A percentile compares a stretch with the other conserved stretches of the same genome.
Conservation (phyloP, 2,113 vertebrate genomes). For the Gambusia affinis region DNA sequence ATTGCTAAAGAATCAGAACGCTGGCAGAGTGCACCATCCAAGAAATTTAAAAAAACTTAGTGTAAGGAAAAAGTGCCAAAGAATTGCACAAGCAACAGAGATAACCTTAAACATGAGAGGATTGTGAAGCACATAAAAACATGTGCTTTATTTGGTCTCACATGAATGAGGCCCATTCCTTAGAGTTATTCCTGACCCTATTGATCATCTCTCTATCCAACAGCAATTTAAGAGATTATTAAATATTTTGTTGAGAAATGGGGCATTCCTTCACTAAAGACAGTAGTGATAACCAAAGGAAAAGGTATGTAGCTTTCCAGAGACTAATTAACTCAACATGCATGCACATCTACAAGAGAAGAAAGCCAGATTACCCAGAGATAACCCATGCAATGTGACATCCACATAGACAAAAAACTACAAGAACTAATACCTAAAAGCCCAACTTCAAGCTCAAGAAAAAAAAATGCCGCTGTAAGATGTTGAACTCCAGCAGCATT, state of each 20-base stretch:
- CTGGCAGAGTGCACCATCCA: not conserved
- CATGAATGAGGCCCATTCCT: too few species aligned
- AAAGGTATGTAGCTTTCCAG: not conserved
- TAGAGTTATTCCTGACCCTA: too few species aligned
- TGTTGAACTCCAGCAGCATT: conserved; percentile 38
- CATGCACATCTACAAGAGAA: too few species aligned
- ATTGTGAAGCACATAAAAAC: not conserved
- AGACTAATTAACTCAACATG: not conserved
- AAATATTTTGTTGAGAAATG: not conserved
- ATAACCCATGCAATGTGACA: not conserved
- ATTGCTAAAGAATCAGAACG: too few species aligned
- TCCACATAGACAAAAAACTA: not conserved
- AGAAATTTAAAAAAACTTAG: not conserved
- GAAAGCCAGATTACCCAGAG: not conserved
- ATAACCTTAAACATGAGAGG: not conserved
- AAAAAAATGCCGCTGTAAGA: not conserved
- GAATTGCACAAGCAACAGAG: not conserved
- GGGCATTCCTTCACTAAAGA: not conserved
- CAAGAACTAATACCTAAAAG: conserved; percentile 16
- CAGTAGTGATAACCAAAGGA: not conserved
- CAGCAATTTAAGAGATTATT: too few species aligned
- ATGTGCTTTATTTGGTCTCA: too few species aligned
- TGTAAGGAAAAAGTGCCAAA: not conserved
- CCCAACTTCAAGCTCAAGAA: not conserved
- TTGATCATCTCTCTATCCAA: too few species aligned